These are phyloP conservation scores for Pachydiplax longipennis DNA, from an alignment of 2,888 invertebrate genomes.

Conservation along the genomic window DNA sequence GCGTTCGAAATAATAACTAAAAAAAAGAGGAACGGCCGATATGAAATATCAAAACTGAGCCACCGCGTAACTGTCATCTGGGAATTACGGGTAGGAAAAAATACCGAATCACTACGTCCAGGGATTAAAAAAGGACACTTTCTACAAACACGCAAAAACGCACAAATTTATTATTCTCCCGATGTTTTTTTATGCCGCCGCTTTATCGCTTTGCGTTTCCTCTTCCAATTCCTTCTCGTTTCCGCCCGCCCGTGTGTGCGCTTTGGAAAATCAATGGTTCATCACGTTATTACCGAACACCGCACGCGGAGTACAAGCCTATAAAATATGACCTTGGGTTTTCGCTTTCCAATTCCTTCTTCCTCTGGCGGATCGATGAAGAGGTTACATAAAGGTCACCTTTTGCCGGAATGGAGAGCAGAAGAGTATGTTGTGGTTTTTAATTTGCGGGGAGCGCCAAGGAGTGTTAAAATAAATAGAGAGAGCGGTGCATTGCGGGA, in stretches of 20 bases:
- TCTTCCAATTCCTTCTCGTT: not conserved
- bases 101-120: not conserved
- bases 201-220: not conserved
- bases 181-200: not conserved
- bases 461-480: not conserved
- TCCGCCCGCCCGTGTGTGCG: not conserved
- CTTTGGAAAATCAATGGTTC: conserved; percentile 31
- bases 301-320: conserved; percentile 26
- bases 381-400: conserved; percentile 22
- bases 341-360: conserved; percentile 41
- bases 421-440: conserved; percentile 21
- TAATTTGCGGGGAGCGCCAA: not conserved
- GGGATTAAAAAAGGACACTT: not conserved
- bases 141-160: not conserved
- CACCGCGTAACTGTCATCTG: conserved; percentile 5
- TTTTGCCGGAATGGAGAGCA: conserved; percentile 21
- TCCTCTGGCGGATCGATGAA: not conserved
- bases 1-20: not conserved
- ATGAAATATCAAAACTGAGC: conserved; percentile 21
- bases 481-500: not conserved
- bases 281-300: conserved; percentile 42
- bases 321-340: conserved; percentile 43
- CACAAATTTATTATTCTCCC: not conserved
- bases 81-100: conserved; percentile 10
- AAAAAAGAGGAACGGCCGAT: not conserved